Evolutionary conservation across 2,888 invertebrate genomes (phyloP).

Genomic region (Anarsia innoxiella): DNA sequence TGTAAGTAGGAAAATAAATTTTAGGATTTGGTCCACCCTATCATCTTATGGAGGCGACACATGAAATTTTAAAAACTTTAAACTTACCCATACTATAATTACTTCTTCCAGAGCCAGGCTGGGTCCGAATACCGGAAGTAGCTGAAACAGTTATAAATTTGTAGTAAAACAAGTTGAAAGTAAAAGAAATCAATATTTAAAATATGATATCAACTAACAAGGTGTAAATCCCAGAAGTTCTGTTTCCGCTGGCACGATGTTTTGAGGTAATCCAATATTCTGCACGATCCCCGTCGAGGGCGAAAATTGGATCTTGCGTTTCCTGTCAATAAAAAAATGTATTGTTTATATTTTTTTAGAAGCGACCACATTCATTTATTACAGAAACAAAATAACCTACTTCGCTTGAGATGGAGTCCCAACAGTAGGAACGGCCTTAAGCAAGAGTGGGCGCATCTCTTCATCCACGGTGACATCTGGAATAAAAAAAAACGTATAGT

Average conservation of each 20-base stretch:
- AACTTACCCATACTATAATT: constrained; percentile 9
- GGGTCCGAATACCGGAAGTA: constrained; percentile 2
- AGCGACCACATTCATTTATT: constrained; percentile 1
- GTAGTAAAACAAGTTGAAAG: constrained; percentile 2
- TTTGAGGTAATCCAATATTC: not conserved
- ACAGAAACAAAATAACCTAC: constrained; percentile 6
- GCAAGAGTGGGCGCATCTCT: not conserved
- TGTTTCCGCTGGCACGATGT: constrained; percentile 1
- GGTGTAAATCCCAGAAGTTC: constrained; percentile 5
- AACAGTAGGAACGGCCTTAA: constrained; percentile 5
- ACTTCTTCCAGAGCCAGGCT: constrained; percentile 11
- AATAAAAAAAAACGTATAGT: constrained; percentile 4
- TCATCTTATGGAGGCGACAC: constrained; percentile 13
- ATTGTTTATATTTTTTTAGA: constrained; percentile 5
- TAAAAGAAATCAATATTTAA: not conserved
- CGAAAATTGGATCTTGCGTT: constrained; percentile 4
- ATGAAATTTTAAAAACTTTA: constrained; percentile 10
- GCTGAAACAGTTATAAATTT: constrained; percentile 11
- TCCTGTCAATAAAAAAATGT: constrained; percentile 11
- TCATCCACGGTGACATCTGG: constrained; percentile 6
- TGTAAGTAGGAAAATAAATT: constrained; percentile 10
- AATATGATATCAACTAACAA: constrained; percentile 6
- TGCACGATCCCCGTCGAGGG: constrained; percentile 7
- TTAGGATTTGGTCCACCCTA: constrained; percentile 9
- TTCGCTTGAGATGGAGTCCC: constrained; percentile 3